Evolutionary conservation across 2,113 vertebrate genomes (phyloP), one percentile per base, ranked within the genome.

Genomic region (Microtus montanus): DNA sequence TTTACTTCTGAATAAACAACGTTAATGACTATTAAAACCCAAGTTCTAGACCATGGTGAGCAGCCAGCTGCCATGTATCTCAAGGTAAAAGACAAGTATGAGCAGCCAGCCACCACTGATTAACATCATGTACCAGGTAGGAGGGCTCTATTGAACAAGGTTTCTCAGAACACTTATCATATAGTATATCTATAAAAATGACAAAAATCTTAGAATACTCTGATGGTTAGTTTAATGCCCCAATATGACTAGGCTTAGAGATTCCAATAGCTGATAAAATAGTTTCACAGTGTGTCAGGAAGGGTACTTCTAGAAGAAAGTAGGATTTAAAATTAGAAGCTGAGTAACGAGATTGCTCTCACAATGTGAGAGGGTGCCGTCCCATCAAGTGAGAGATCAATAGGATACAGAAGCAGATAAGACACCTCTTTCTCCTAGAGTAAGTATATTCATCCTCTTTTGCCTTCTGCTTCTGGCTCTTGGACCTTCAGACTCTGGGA

Each of bases 101-200:
- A 41, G 38, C 2, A 4, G 7, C 22, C 63, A 52, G 6, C 10
- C 12, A 33, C 15, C 61, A 82, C 7, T 12, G 38, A 90, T 52
- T 94, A 30, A 35, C 2, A 0, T 47, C n/a, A 77, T 33, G n/a
- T 68, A 66, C 38, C 30, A 24, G 26, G 33, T 73, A 86, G 9
- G 2, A 7, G 35, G 61, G 24, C 24, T 91, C 2, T 54, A 35
- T 12, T 68, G 7, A 7, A 9, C 41, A 93, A 47, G 9, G 2
- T 63, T 92, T 87, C 49, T 87, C 13, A 64, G 75, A 80, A 77
- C 24, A 71, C 26, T 70, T 38, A 89, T 35, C 1, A 20, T 63
- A 22, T 38, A 58, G 77, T 9, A 77, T 82, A 52, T 86, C 91
- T 83, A 58, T 77, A 91, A 91, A 87, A 95, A 71, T 24, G 15